Base-by-base conservation (phyloP, 2,113 vertebrate species). In the Recurvirostra avosetta region DNA sequence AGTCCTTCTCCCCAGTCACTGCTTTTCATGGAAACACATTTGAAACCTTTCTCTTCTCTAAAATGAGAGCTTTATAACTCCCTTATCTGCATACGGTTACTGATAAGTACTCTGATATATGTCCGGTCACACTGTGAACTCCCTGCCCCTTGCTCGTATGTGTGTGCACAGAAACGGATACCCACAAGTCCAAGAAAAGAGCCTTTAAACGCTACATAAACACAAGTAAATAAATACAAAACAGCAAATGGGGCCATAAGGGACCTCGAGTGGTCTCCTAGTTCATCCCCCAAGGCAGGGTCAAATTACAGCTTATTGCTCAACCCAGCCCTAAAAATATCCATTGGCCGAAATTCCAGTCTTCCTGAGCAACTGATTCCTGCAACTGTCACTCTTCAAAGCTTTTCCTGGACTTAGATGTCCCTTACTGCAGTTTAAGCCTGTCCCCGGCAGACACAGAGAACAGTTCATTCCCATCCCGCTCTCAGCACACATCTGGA, bases 301-400 rank as follows among this genome's bases (percentile, higher is more conserved):
- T 95, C 53, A 90, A 75, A 88, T 94, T 94, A 58, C 77, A 70
- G 40, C 5, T 91, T 79, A 88, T 86, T 93, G 87, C 84, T 77
- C 81, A 79, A 41, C 4, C 2, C 50, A 3, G 53, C 30, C 47
- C 77, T 96, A 96, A 96, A 97, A 95, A 96, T 97, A 96, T 4
- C 66, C 49, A 12, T 4, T 29, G 53, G 45, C 81, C 3, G 4
- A 91, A 96, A 88, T 88, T 96, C 87, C 90, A 76, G 30, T 43
- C 90, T 76, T 94, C 81, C 92, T 41, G 84, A 80, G 58, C 70
- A 88, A 77, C 49, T 73, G 63, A 52, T 88, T 88, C 58, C 71
- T 8, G 8, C 0, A 0, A 5, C 70, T 85, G 80, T 90, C 45
- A 75, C 58, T 59, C 71, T 82, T 73, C 77, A 90, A 79, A 91